Evolutionary conservation across 2,888 invertebrate genomes (phyloP).

Genomic region (Lathronympha strigana): DNA sequence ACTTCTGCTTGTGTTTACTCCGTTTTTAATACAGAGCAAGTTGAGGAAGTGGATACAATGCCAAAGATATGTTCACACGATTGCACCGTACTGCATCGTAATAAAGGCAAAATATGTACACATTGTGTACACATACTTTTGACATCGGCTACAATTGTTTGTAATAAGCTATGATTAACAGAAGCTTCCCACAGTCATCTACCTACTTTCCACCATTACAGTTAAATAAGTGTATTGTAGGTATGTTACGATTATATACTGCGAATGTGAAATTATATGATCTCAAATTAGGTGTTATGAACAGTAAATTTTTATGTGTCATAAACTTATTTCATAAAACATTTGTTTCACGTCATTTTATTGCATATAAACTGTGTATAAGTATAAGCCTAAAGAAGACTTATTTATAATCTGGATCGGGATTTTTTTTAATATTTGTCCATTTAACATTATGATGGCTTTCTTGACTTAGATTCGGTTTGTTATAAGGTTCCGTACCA

Average conservation of each 20-base stretch:
- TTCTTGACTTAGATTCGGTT: too few species aligned
- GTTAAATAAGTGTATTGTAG: conserved; percentile 39
- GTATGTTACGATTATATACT: not conserved
- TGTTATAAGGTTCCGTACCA: too few species aligned
- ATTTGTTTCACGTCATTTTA: conserved; percentile 1
- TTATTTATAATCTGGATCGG: too few species aligned
- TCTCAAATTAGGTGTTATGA: conserved; percentile 16
- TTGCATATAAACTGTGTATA: not conserved
- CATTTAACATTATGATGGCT: too few species aligned
- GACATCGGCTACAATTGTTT: conserved; percentile 15
- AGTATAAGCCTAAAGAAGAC: too few species aligned
- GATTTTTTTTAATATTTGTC: too few species aligned
- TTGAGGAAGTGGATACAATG: conserved; percentile 24
- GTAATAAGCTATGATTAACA: conserved; percentile 32
- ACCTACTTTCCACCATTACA: conserved; percentile 51
- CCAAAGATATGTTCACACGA: not conserved
- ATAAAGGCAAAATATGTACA: conserved; percentile 5
- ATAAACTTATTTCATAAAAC: conserved; percentile 16
- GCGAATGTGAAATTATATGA: conserved; percentile 6
- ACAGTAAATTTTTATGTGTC: conserved; percentile 17
- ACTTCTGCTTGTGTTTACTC: conserved; percentile 18
- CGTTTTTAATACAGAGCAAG: conserved; percentile 16
- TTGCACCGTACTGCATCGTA: not conserved
- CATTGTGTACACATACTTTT: not conserved
- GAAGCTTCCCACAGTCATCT: conserved; percentile 54